phyloP scores from a whole-genome alignment of 2,888 invertebrate genomes.

The Lobophora halterata region DNA sequence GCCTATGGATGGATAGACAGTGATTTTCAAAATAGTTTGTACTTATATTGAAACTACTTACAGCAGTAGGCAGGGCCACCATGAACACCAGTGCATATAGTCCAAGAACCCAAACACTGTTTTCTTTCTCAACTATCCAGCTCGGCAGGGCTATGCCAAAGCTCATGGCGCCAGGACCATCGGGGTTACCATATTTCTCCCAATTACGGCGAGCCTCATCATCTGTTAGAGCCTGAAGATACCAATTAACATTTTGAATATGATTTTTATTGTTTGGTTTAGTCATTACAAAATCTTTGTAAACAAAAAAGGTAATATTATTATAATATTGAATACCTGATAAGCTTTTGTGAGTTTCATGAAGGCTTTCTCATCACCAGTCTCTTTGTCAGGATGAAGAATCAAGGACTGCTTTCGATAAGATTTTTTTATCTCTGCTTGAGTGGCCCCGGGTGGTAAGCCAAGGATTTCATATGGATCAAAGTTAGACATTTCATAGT shows the following conservation, averaged over 20 bases:
- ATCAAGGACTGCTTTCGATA: slow-evolving; percentile 96
- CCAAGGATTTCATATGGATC: slow-evolving; percentile 98
- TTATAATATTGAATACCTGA: slow-evolving; percentile 81
- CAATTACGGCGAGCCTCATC: slow-evolving; percentile 98
- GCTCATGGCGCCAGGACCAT: slow-evolving; percentile 99
- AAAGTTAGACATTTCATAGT: slow-evolving; percentile 99
- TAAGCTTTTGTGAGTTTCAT: slow-evolving; percentile 97
- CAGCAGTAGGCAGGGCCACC: slow-evolving; percentile 95
- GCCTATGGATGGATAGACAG: too few relatives aligned
- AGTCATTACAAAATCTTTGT: too few relatives aligned
- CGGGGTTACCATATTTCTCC: slow-evolving; percentile 99
- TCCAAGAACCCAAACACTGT: slow-evolving; percentile 98
- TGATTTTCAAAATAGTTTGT: neutral
- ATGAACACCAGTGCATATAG: slow-evolving; percentile 98
- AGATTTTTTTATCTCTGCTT: slow-evolving; percentile 95
- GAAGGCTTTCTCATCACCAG: slow-evolving; percentile 97
- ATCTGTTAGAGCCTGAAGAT: slow-evolving; percentile 92
- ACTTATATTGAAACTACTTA: slow-evolving; percentile 55
- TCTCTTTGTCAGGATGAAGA: slow-evolving; percentile 98
- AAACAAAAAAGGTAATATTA: too few relatives aligned
- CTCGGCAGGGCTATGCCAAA: slow-evolving; percentile 99
- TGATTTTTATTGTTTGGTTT: too few relatives aligned
- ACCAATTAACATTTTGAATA: neutral
- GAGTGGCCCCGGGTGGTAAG: slow-evolving; percentile 92
- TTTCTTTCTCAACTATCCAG: slow-evolving; percentile 99